A percentile compares a stretch with the other conserved stretches of the same genome.
Conservation (phyloP, 2,888 invertebrate genomes). For the Cenopis cana region DNA sequence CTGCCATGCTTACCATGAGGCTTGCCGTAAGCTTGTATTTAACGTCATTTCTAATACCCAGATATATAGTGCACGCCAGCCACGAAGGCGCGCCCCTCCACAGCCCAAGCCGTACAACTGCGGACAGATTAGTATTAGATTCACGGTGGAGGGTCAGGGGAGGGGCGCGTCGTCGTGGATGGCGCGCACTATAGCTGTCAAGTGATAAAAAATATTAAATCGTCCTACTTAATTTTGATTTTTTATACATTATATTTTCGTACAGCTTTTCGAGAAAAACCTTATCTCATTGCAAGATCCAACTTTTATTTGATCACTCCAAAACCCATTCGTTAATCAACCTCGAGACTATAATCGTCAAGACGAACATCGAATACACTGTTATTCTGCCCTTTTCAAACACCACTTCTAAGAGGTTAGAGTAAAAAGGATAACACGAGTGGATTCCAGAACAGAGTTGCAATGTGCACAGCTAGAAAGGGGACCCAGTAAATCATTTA, state of each 20-base stretch:
- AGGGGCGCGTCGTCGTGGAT: too few relatives aligned
- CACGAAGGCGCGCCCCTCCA: too few relatives aligned
- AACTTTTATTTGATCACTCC: conserved; percentile 31
- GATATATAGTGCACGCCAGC: too few relatives aligned
- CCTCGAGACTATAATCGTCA: conserved; percentile 47
- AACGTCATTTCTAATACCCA: too few relatives aligned
- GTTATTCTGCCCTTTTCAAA: conserved; percentile 1
- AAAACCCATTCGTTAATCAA: conserved; percentile 63
- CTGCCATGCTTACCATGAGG: too few relatives aligned
- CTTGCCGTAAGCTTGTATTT: not conserved
- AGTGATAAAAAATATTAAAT: too few relatives aligned
- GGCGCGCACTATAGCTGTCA: too few relatives aligned
- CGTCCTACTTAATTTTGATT: too few relatives aligned
- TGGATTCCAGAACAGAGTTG: not conserved
- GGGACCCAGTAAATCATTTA: conserved; percentile 75
- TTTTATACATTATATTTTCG: too few relatives aligned
- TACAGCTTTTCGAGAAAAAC: not conserved
- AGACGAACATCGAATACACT: not conserved
- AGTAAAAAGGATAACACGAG: not conserved
- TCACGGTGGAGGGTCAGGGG: too few relatives aligned
- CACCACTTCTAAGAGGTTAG: not conserved
- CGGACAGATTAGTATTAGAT: too few relatives aligned
- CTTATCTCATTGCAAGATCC: conserved; percentile 14
- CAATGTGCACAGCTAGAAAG: not conserved
- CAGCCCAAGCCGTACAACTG: too few relatives aligned